Evolutionary conservation across 2,888 invertebrate species (phyloP).

Genomic region (Cylindroiulus punctatus): DNA sequence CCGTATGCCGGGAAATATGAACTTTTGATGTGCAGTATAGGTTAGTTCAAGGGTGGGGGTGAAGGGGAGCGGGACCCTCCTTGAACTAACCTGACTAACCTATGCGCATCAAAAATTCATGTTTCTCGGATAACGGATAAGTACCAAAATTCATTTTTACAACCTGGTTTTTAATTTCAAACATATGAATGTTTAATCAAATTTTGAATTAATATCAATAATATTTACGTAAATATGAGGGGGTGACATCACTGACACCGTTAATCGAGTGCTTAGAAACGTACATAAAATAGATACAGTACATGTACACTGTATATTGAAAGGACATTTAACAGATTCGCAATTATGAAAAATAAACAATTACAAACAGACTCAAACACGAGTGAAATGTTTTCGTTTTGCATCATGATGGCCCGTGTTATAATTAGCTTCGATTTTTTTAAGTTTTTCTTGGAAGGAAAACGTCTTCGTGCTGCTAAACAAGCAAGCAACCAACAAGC

Average conservation of each 20-base stretch:
- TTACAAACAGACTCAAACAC: background rate
- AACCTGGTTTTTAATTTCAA: background rate
- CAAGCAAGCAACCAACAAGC: too few species aligned
- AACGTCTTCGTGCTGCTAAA: too few species aligned
- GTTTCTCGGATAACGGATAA: too few species aligned
- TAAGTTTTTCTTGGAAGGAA: background rate
- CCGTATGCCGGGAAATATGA: too few species aligned
- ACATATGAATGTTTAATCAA: conserved; percentile 22
- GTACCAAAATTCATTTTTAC: too few species aligned
- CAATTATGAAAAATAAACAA: conserved; percentile 14
- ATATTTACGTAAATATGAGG: conserved; percentile 8
- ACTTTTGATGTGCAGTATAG: too few species aligned
- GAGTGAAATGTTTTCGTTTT: background rate
- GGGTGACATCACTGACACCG: background rate
- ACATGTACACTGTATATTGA: too few species aligned
- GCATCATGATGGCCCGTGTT: background rate
- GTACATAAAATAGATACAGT: too few species aligned
- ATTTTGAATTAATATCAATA: conserved; percentile 14
- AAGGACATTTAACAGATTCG: conserved; percentile 15
- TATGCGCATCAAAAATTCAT: too few species aligned
- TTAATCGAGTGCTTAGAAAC: background rate
- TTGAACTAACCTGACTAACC: too few species aligned
- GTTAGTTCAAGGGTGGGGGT: too few species aligned
- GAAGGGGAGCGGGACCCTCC: too few species aligned
- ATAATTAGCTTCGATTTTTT: background rate